Base-by-base conservation (phyloP, 2,797 vertebrate species). In the Lemur catta region DNA sequence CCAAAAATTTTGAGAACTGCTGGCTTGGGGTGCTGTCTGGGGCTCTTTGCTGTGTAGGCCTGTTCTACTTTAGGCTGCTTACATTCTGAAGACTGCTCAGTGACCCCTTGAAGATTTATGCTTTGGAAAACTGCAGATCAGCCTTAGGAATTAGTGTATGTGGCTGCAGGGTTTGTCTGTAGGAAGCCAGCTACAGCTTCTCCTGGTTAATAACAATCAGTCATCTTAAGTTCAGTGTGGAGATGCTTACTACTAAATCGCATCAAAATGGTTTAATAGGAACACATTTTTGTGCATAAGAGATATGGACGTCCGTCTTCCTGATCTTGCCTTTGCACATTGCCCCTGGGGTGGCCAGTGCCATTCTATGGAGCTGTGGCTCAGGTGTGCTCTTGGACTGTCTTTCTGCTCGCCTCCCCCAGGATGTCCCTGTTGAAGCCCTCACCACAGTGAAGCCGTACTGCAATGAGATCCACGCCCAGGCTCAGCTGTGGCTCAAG, bases 401-500 rank as follows among this genome's bases (percentile, higher is more conserved):
- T 38, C 67, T 89, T 61, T 81, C 69, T 28, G 4, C 91, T 92
- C 50, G 76, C 7, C 89, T 94, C 84, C 6, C 79, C 30, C 72
- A 99, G 99, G 99, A 99, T 93, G 98, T 99, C 97, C 99, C 99
- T 1, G 98, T 99, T 1, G 99, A 99, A 88, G 99, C 99, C 79
- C 99, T 99, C 92, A 99, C 99, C 95, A 99, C 99, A 35, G 99
- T 99, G 92, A 99, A 99, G 97, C 99, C 99, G 3, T 99, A 99
- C 98, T 99, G 99, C 98, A 99, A 99, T 76, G 99, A 99, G 98
- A 99, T 99, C 98, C 99, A 99, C 4, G 99, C 99, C 33, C 99
- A 99, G 98, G 99, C 99, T 93, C 99, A 99, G 94, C 99, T 99
- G 75, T 99, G 99, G 99, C 99, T 99, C 95, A 99, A 99, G 98